phyloP scores from a whole-genome alignment of 2,888 invertebrate species.

The Conomelus anceps region DNA sequence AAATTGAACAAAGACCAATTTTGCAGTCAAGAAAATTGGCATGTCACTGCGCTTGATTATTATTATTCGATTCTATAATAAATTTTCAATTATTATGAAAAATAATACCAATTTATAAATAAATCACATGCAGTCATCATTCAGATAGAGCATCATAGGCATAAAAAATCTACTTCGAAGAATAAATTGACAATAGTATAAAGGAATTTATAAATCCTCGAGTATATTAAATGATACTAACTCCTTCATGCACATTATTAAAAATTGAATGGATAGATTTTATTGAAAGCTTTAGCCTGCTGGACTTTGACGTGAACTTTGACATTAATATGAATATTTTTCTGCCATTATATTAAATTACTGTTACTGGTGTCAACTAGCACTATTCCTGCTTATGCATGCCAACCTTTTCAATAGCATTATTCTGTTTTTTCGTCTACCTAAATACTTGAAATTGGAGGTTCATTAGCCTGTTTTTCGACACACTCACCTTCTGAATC shows the following conservation, averaged over 20 bases:
- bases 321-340: background rate
- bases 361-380: background rate
- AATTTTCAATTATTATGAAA: too few species aligned
- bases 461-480: background rate
- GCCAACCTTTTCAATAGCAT: background rate
- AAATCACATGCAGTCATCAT: background rate
- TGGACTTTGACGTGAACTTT: background rate
- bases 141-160: background rate
- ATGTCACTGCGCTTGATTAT: too few species aligned
- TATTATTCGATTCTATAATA: too few species aligned
- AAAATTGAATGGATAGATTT: background rate
- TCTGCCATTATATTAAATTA: background rate
- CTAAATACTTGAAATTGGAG: background rate
- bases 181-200: background rate
- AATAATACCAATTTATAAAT: too few species aligned
- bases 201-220: background rate
- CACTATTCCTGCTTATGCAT: background rate
- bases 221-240: background rate
- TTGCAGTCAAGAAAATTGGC: too few species aligned
- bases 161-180: background rate
- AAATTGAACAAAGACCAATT: too few species aligned
- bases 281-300: background rate
- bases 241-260: background rate
- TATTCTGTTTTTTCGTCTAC: background rate
- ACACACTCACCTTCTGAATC: constrained; percentile 3